Conservation (phyloP, 2,888 invertebrate genomes). For the Blastobasis lacticolella region DNA sequence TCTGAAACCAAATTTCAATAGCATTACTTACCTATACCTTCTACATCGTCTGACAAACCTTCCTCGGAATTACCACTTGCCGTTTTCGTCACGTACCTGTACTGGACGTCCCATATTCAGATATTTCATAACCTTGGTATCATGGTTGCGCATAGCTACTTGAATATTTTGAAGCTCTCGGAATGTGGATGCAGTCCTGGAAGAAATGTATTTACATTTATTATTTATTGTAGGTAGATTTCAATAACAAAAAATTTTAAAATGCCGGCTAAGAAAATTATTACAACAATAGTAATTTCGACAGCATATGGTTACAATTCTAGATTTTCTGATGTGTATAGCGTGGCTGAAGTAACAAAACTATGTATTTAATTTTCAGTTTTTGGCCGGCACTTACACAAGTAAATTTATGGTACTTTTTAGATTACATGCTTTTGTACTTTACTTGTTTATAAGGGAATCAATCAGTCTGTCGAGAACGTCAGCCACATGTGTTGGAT, state of each 20-base stretch:
- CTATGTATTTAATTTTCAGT: no score
- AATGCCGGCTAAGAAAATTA: no score
- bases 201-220: slow-evolving; percentile 21
- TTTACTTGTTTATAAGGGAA: slow-evolving; percentile 77
- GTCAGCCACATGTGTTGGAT: slow-evolving; percentile 76
- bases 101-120: slow-evolving; percentile 39
- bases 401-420: background rate
- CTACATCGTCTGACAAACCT: no score
- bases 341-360: no score
- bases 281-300: no score
- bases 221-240: no score
- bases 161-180: slow-evolving; percentile 73
- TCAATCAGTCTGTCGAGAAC: slow-evolving; percentile 77
- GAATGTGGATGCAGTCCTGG: slow-evolving; percentile 70
- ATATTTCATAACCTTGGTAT: slow-evolving; percentile 51
- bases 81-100: slow-evolving; percentile 34
- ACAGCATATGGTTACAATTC: no score
- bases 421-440: background rate
- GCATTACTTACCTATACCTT: no score
- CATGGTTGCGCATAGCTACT: slow-evolving; percentile 57
- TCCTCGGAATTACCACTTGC: no score
- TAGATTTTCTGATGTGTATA: no score
- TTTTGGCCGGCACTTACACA: background rate
- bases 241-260: no score
- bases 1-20: slow-evolving; percentile 25